Conservation (phyloP, 1,140 invertebrate species). For the Druon quercuslanigerum region DNA sequence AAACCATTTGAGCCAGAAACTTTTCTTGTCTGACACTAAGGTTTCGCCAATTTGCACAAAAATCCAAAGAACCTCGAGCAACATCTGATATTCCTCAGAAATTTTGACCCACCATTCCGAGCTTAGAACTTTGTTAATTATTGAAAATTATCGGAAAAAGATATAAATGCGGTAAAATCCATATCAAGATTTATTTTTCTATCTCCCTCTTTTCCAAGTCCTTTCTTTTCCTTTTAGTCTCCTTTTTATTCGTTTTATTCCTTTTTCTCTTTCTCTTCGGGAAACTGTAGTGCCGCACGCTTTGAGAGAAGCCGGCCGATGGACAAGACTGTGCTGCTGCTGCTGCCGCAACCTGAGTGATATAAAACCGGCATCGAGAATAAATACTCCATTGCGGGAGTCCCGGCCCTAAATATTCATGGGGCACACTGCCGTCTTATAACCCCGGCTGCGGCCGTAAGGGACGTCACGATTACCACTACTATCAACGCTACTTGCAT, state of each 20-base stretch:
- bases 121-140: neutral
- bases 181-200: neutral
- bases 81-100: no score
- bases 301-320: slow-evolving; percentile 49
- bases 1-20: no score
- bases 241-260: neutral
- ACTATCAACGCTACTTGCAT: slow-evolving; percentile 22
- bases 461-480: slow-evolving; percentile 45
- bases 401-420: slow-evolving; percentile 58
- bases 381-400: slow-evolving; percentile 59
- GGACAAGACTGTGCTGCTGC: slow-evolving; percentile 41
- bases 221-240: neutral
- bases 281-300: neutral
- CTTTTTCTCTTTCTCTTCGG: slow-evolving; percentile 27
- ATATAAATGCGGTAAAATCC: neutral
- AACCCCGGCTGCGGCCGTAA: slow-evolving; percentile 15
- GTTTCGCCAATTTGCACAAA: no score
- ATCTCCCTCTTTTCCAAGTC: neutral
- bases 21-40: no score
- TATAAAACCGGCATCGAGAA: slow-evolving; percentile 52
- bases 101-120: neutral
- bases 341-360: slow-evolving; percentile 31
- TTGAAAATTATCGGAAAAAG: neutral
- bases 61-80: no score
- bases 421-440: slow-evolving; percentile 47